These are phyloP conservation scores for western clawed frog (Xenopus tropicalis) DNA, from an alignment of 2,113 vertebrate species.

Conservation along the genomic window DNA sequence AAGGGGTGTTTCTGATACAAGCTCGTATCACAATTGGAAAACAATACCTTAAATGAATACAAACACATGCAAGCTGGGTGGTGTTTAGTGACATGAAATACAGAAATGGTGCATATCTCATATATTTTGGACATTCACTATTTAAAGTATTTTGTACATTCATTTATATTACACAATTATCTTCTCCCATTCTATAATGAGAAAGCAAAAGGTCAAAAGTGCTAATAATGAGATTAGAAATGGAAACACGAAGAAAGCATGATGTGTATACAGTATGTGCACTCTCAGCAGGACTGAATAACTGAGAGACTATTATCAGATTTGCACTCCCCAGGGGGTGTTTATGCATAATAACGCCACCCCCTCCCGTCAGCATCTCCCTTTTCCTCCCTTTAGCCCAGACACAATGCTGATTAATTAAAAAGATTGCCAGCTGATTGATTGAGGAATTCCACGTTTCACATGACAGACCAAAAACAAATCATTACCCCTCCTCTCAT, in stretches of 20 bases:
- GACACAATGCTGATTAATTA: slow-evolving; percentile 43
- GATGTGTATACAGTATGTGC: background rate
- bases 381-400: background rate
- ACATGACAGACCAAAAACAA: slow-evolving; percentile 44
- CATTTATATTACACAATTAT: no score
- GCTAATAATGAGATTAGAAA: background rate
- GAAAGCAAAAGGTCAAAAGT: background rate
- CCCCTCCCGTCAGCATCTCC: slow-evolving; percentile 3
- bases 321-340: slow-evolving; percentile 15
- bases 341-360: background rate
- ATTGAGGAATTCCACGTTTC: slow-evolving; percentile 33
- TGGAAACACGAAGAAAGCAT: background rate
- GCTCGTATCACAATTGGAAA: no score
- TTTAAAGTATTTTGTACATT: no score
- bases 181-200: no score
- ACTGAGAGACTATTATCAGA: slow-evolving; percentile 14
- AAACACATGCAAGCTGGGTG: no score
- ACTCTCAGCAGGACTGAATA: slow-evolving; percentile 6
- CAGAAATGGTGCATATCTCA: no score
- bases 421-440: slow-evolving; percentile 42
- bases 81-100: no score
- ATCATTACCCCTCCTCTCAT: slow-evolving; percentile 7
- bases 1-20: no score
- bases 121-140: no score
- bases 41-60: no score